Evolutionary conservation across 2,888 invertebrate genomes (phyloP), one percentile per base, ranked within the genome.

Genomic region (Hemicrepidius hirtus): DNA sequence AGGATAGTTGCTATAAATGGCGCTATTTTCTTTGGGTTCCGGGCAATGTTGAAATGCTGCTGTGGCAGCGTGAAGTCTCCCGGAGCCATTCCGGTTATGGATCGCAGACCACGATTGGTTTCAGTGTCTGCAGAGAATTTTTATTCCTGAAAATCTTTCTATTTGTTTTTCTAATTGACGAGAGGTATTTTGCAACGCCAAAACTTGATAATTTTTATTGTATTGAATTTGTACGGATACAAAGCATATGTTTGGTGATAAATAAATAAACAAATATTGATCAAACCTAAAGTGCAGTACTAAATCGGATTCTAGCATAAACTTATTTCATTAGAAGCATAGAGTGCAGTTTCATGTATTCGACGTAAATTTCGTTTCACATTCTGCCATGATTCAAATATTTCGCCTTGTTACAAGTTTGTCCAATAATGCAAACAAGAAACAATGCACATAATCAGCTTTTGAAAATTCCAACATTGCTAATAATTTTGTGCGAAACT

Each of bases 61-160:
- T 41, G 28, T 44, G 41, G 21, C 41, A 60, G 24, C 44, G 44
- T 60, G 24, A 44, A 60, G 60, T 60, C 28, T 60, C 41, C 60
- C 44, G 60, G 28, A 60, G 60, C 60, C 40, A 44, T 44, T 60
- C 44, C 60, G 60, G 41, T 60, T 60, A 60, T 60, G 44, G 24
- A 60, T 44, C 44, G 60, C 41, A 60, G 44, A 44, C 60, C 60
- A 28, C 60, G 21, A 44, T 57, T 57, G 57, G 40, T 37, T 57
- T 57, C 20, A 37, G 18, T 12, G 57, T 57, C 57, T 57, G 57
- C 35, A 3, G 20, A 20, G 32, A 57, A 57, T 37, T 28, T 57
- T 57, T 57, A 57, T 35, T 37, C 20, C 57, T 37, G 18, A 57
- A 57, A 53, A 50, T 50, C 50, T 21, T 21, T 57, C 40, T 37